Conservation (phyloP, 2,888 invertebrate genomes). For the Chirona hameri region DNA sequence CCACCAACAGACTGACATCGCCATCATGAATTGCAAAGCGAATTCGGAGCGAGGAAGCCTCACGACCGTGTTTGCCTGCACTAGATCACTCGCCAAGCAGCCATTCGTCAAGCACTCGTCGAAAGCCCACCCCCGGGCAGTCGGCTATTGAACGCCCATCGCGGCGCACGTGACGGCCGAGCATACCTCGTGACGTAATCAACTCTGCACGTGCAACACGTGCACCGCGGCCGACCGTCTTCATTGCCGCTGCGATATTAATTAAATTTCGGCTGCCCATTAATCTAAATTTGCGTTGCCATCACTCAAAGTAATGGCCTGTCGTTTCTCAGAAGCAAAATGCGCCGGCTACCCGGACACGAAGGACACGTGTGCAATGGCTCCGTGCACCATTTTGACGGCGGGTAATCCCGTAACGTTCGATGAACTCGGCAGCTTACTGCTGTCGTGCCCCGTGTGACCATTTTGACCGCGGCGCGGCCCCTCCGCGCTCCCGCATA, state of each 20-base stretch:
- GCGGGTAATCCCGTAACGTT: neutral
- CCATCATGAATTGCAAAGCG: too few relatives aligned
- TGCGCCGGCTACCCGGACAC: too few relatives aligned
- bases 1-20: too few relatives aligned
- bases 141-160: neutral
- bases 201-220: neutral
- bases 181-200: neutral
- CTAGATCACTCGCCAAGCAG: too few relatives aligned
- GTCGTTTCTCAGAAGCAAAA: neutral
- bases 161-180: neutral
- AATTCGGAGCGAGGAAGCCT: too few relatives aligned
- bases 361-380: neutral
- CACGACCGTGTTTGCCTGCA: too few relatives aligned
- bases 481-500: neutral
- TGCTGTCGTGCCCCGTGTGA: neutral
- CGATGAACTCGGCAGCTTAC: neutral
- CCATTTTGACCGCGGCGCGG: neutral
- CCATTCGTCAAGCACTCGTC: neutral
- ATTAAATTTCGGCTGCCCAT: neutral
- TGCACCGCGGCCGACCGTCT: neutral
- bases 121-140: neutral
- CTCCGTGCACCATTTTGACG: neutral
- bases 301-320: neutral
- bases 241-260: neutral
- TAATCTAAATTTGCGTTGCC: neutral